phyloP scores from a whole-genome alignment of 2,113 vertebrate genomes.

The Patagioenas fasciata region DNA sequence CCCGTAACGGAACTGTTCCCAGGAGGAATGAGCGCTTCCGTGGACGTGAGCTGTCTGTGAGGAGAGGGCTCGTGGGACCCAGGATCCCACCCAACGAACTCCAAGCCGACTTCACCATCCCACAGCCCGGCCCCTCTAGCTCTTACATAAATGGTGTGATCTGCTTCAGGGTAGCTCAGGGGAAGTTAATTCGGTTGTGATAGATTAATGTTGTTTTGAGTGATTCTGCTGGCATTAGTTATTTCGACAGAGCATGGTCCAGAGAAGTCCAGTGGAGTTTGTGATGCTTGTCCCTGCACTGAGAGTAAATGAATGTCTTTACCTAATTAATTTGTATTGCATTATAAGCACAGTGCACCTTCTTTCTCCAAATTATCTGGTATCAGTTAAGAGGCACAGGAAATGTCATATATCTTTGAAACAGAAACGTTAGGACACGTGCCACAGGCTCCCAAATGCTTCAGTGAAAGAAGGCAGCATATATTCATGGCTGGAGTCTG shows the following conservation, averaged over 20 bases:
- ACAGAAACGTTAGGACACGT: not conserved
- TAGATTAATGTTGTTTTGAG: not conserved
- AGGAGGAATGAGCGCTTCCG: not conserved
- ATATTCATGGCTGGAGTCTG: not conserved
- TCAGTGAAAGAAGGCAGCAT: not conserved
- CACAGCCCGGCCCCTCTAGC: not conserved
- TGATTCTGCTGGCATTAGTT: not conserved
- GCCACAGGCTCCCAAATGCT: not conserved
- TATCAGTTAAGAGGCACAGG: not conserved
- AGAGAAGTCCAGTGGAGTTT: not conserved
- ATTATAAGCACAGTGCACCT: not conserved
- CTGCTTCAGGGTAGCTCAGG: not conserved
- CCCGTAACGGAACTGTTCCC: fast-evolving
- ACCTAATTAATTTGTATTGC: not conserved
- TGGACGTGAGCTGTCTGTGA: not conserved
- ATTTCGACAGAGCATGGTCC: not conserved
- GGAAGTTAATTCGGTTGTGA: not conserved
- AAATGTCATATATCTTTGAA: not conserved
- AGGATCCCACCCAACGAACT: not conserved
- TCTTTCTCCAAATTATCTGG: not conserved
- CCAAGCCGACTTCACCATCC: not conserved
- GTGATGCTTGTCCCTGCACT: not conserved
- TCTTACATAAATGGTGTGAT: not conserved
- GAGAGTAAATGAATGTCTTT: not conserved
- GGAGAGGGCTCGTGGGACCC: not conserved